Percentiles rank a stretch among this genome's conserved stretches.
Conservation (phyloP, 2,113 vertebrate genomes). For the Grammomys dolichurus region DNA sequence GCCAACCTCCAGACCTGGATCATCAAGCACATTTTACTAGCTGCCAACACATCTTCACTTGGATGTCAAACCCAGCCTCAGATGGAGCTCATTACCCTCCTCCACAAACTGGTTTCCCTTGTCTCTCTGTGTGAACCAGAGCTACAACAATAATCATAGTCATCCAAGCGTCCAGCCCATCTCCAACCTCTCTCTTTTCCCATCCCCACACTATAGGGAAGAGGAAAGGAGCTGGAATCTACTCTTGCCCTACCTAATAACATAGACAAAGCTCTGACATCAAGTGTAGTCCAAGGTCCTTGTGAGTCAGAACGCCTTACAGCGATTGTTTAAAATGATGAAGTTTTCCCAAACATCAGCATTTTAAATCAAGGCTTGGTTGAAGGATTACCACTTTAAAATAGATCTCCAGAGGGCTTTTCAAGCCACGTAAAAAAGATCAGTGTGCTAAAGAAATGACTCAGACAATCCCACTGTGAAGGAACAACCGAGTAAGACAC, state of each 20-base stretch:
- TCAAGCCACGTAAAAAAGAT: background rate
- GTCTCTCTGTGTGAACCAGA: slow-evolving; percentile 38
- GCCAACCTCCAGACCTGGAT: slow-evolving; percentile 40
- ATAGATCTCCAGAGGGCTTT: background rate
- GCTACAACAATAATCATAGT: background rate
- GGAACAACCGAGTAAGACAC: background rate
- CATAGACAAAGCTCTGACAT: background rate
- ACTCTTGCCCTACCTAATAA: background rate
- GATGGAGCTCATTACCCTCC: slow-evolving; percentile 46
- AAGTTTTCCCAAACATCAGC: slow-evolving; percentile 1
- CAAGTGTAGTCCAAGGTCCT: background rate
- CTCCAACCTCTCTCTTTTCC: slow-evolving; percentile 32
- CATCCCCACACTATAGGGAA: background rate
- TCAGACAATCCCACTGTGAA: background rate
- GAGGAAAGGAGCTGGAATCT: background rate
- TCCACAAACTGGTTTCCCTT: slow-evolving; percentile 64
- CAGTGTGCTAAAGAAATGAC: slow-evolving; percentile 32
- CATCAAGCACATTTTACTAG: slow-evolving; percentile 46
- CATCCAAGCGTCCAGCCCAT: slow-evolving; percentile 1
- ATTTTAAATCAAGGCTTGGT: background rate
- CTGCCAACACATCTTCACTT: slow-evolving; percentile 21
- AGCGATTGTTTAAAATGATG: slow-evolving; percentile 17
- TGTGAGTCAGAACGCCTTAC: slow-evolving; percentile 6
- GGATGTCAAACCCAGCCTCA: slow-evolving; percentile 47
- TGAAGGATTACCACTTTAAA: slow-evolving; percentile 28